Evolutionary conservation across 2,888 invertebrate genomes (phyloP), one percentile per base, ranked within the genome.

Genomic region (Spisula subtruncata): DNA sequence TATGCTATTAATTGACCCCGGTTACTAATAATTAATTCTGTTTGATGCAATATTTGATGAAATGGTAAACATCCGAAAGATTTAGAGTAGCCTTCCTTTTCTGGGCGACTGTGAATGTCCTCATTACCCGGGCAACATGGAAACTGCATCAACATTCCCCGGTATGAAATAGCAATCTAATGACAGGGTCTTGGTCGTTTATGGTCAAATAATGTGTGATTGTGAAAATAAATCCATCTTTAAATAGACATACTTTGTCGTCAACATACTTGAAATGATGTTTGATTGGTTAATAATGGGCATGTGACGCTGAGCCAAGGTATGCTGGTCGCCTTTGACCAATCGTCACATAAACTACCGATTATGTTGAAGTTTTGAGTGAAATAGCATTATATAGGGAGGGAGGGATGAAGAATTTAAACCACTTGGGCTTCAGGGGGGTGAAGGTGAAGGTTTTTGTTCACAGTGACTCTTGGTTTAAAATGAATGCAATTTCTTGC

Each of bases 201-300:
- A 87, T 87, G 87, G 87, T 87, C 75, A 87, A 82, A 87, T 87
- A 87, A 87, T 87, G 82, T 83, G 83, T 25, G 87, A 83, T 87
- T 85, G 56, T 29, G 56, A 35, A 85, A 85, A 85, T 80, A 85
- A 85, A 85, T 85, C 35, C 29, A 35, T 60, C 51, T 85, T 80
- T 85, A 85, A 85, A 80, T 80, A 46, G 84, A 46, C 48, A 51
- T 46, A 48, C 75, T 84, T 75, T 84, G 75, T 84, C 84, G 51
- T 84, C 84, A 84, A 48, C 84, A 71, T 84, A 84, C 84, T 75
- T 75, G 51, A 54, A 41, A 46, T 75, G 75, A 84, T 84, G 71
- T n/a, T 84, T 84, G 84, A 84, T 84, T 84, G 75, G 84, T 75
- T 84, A 84, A 84, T 84, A 71, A 84, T 84, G 84, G 71, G 48